A percentile compares a stretch with the other conserved stretches of the same genome.
Conservation (phyloP, 2,888 invertebrate genomes). For the Dasypogon diadema region DNA sequence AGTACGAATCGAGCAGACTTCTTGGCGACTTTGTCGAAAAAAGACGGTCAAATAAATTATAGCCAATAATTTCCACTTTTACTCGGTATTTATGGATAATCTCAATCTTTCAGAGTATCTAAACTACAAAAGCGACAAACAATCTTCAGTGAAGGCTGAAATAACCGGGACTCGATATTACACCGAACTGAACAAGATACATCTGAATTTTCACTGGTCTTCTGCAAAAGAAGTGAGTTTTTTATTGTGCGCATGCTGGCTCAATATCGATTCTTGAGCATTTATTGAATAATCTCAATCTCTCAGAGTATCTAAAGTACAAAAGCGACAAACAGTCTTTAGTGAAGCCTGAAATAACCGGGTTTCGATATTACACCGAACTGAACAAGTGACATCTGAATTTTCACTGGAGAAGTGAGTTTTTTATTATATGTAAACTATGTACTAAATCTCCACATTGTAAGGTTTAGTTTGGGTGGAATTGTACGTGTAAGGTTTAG, state of each 20-base stretch:
- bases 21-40: slow-evolving; percentile 1
- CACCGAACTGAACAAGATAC: slow-evolving; percentile 41
- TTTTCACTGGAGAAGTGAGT: slow-evolving; percentile 24
- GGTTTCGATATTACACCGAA: slow-evolving; percentile 34
- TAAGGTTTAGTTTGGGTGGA: no score
- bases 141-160: slow-evolving; percentile 25
- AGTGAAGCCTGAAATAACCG: slow-evolving; percentile 30
- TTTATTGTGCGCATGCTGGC: slow-evolving; percentile 13
- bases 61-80: background rate
- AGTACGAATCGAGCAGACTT: slow-evolving; percentile 7
- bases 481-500: no score
- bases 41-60: background rate
- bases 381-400: slow-evolving; percentile 31
- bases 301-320: background rate
- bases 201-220: slow-evolving; percentile 19
- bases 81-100: slow-evolving; percentile 4
- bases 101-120: background rate
- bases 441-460: no score
- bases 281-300: background rate
- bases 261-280: slow-evolving; percentile 42
- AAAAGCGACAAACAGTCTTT: slow-evolving; percentile 4
- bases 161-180: slow-evolving; percentile 37
- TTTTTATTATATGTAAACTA: background rate
- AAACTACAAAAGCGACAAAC: slow-evolving; percentile 1
- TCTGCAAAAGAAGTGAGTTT: slow-evolving; percentile 6